Conservation (phyloP, 2,113 vertebrate genomes). For the Gobio gobio region DNA sequence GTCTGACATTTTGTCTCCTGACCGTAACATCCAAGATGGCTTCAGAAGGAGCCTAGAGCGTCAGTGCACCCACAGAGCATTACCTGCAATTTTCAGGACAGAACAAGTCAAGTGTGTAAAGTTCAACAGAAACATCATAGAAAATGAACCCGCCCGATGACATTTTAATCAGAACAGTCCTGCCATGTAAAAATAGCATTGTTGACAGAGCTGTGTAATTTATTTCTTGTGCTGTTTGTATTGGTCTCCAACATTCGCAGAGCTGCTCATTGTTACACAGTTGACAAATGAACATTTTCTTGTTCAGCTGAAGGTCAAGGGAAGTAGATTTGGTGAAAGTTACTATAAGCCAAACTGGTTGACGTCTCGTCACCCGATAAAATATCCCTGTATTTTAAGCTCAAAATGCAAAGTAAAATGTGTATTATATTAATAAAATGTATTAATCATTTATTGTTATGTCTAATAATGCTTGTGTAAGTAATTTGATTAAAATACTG, state of each 20-base stretch:
- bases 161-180: conserved; percentile 76
- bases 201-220: conserved; percentile 71
- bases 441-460: neutral
- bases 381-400: neutral
- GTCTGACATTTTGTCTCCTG: conserved; percentile 39
- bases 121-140: conserved; percentile 79
- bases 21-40: conserved; percentile 12
- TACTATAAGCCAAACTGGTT: neutral
- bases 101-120: conserved; percentile 79
- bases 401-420: neutral
- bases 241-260: conserved; percentile 45
- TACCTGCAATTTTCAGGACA: conserved; percentile 68
- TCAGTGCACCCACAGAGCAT: conserved; percentile 55
- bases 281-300: conserved; percentile 62
- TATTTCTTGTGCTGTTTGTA: conserved; percentile 54
- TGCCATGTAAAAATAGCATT: conserved; percentile 69
- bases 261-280: conserved; percentile 55
- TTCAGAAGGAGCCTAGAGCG: conserved; percentile 34
- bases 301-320: conserved; percentile 67
- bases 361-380: neutral
- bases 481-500: neutral
- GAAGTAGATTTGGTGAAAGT: conserved; percentile 32
- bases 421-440: neutral
- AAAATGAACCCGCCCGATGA: conserved; percentile 77
- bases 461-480: neutral